Percentiles rank a stretch among this genome's conserved stretches.
Conservation (phyloP, 2,113 vertebrate genomes). For the Amblyopsis rosae region DNA sequence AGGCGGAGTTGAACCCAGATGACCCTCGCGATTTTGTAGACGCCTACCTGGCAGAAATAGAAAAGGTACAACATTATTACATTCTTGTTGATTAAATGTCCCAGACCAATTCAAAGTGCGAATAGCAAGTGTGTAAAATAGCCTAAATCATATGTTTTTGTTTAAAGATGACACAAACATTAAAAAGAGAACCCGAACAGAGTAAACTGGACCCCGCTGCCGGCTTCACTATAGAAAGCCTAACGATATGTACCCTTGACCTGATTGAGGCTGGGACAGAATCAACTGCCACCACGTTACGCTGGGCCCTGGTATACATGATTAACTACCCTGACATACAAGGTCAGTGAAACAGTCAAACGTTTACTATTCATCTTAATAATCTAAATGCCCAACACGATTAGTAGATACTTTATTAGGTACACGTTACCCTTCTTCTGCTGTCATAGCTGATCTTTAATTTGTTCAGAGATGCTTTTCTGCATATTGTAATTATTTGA, state of each 20-base stretch:
- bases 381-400: too few relatives aligned
- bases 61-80: constrained; percentile 64
- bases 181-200: constrained; percentile 15
- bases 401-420: too few relatives aligned
- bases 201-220: constrained; percentile 40
- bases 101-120: too few relatives aligned
- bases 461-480: too few relatives aligned
- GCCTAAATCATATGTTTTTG: too few relatives aligned
- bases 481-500: too few relatives aligned
- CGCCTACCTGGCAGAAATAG: constrained; percentile 80
- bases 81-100: background rate
- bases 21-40: constrained; percentile 82
- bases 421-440: too few relatives aligned
- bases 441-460: too few relatives aligned
- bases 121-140: background rate
- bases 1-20: constrained; percentile 72
- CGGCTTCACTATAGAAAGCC: constrained; percentile 76
- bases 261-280: constrained; percentile 91
- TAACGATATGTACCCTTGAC: constrained; percentile 82
- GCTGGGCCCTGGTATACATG: constrained; percentile 86
- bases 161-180: background rate
- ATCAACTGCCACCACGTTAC: constrained; percentile 81
- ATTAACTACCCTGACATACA: constrained; percentile 85
- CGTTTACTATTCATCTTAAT: background rate
- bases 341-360: constrained; percentile 68